Evolutionary conservation across 2,797 vertebrate species (phyloP), one percentile per base, ranked within the genome.

Genomic region (Oreortyx pictus): DNA sequence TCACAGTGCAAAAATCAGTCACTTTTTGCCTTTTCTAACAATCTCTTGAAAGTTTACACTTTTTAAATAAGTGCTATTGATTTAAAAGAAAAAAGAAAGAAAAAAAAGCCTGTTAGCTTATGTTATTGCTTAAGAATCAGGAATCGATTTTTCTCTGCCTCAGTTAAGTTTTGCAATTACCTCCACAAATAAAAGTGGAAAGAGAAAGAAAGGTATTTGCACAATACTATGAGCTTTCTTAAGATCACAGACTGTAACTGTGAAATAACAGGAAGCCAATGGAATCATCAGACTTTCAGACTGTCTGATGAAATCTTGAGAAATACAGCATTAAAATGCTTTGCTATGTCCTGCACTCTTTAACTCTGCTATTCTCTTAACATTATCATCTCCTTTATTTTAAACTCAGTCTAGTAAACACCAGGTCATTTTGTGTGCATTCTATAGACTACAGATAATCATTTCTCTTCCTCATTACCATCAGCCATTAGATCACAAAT

Each of bases 381-480:
- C 79, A 39, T 92, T 61, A 33, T 67, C 89, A 81, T 97, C 65
- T 92, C 73, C 68, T 94, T 66, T 84, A 82, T 87, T 88, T 94
- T 85, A 86, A 88, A 31, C 33, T 54, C 44, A 79, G 49, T 57
- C 52, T 74, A 77, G 43, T 86, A 46, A 75, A 81, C 89, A 81
- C 89, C 90, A 84, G 81, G 77, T 84, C 86, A 79, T 94, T 94
- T 72, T 56, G 47, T 88, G 83, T 84, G 14, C 83, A 50, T 87
- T 81, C 84, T 88, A 11, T 62, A 88, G 86, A 89, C 76, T 82
- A 86, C 68, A 92, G 59, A 62, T 77, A 14, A 71, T 94, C 89
- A 93, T 96, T 92, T 94, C 65, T 95, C 82, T 95, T 90, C 65
- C 78, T 95, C 73, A 37, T 92, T 95, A 44, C 62, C 73, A 8